Evolutionary conservation across 2,797 vertebrate genomes (phyloP).

Genomic region (Halcyon chelicuti): DNA sequence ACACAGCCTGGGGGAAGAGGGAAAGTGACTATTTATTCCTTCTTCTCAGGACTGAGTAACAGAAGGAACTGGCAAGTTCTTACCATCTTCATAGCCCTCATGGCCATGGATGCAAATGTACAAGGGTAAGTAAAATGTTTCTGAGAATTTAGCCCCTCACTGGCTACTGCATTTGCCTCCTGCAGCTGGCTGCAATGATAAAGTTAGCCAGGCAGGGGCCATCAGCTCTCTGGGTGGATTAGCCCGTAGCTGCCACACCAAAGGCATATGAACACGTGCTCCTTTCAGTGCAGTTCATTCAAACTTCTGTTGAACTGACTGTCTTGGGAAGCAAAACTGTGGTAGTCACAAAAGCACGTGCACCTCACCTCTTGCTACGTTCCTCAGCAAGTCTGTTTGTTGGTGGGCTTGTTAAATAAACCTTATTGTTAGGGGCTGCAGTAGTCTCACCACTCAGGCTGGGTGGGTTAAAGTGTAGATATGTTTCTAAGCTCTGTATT

Average conservation of each 20-base stretch:
- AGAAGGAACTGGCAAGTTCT: background rate
- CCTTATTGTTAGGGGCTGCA: background rate
- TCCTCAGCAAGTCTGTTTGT: background rate
- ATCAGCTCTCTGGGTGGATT: background rate
- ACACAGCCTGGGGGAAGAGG: background rate
- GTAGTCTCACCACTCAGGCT: background rate
- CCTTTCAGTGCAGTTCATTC: background rate
- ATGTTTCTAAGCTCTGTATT: background rate
- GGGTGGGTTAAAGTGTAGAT: background rate
- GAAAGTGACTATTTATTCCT: background rate
- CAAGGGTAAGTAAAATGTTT: rapidly evolving
- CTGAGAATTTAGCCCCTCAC: background rate
- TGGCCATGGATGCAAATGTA: background rate
- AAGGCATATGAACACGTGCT: background rate
- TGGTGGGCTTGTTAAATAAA: background rate
- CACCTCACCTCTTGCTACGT: background rate
- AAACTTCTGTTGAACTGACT: background rate
- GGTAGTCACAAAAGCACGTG: background rate
- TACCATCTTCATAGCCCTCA: background rate
- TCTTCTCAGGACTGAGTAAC: background rate
- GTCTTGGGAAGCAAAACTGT: background rate
- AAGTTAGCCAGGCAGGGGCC: background rate
- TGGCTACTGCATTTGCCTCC: background rate
- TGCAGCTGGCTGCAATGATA: background rate
- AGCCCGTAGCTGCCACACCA: background rate